phyloP scores from a whole-genome alignment of 2,797 vertebrate species.

The Alauda arvensis region DNA sequence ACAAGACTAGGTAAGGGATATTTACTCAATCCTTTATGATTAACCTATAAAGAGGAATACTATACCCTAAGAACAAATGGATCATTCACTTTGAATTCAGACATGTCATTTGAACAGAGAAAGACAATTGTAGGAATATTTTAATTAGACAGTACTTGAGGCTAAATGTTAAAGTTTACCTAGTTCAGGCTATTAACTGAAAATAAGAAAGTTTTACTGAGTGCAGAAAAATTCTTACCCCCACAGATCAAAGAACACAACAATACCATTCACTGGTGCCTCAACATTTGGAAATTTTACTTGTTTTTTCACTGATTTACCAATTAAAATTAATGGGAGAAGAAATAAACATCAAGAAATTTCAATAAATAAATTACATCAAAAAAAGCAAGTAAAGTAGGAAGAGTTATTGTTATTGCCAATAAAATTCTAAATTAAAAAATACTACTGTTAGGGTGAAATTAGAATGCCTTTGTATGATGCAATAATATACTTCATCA shows the following conservation, averaged over 20 bases:
- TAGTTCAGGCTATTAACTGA: neutral
- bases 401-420: neutral
- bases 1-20: neutral
- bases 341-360: neutral
- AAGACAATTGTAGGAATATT: neutral
- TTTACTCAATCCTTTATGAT: neutral
- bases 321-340: neutral
- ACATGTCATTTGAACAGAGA: neutral
- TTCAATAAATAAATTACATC: neutral
- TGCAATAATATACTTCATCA: neutral
- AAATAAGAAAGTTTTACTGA: neutral
- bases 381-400: neutral
- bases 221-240: neutral
- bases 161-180: neutral
- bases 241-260: neutral
- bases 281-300: neutral
- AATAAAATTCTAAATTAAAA: neutral
- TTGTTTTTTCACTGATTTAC: neutral
- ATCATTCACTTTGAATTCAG: neutral
- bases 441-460: neutral
- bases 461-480: neutral
- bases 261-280: neutral
- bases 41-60: neutral
- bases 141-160: neutral
- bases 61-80: neutral